Evolutionary conservation across 2,888 invertebrate species (phyloP), one percentile per base, ranked within the genome.

Genomic region (Folsomia candida): DNA sequence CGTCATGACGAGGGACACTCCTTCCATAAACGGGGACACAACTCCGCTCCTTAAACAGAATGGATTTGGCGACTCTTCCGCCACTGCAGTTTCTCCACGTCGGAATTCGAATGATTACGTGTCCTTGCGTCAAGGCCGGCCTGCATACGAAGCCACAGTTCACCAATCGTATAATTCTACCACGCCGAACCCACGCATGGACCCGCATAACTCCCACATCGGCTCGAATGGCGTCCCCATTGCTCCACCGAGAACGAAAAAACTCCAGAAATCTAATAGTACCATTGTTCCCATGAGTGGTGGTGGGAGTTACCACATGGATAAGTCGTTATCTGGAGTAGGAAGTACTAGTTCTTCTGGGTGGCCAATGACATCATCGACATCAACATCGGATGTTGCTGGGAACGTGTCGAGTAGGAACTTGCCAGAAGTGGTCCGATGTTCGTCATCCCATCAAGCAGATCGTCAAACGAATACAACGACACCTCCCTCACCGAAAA

Each of bases 91-190:
- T 14, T 37, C 37, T 14, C 54, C 6, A 54, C 11, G 54, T n/a
- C 60, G 68, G 1, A 60, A 69, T 24, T 54, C 63, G 2, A 78
- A 78, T 62, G 79, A 80, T 24, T 80, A 80, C 61, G 80, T 78
- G 1, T 72, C 76, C 0, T 59, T 79, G 26, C 64, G 68, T 37
- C 70, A 73, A 18, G 75, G 77, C 29, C 57, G 61, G 27, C 11
- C 2, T 22, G 4, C 24, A 9, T 18, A 1, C 6, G 11, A 6
- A 6, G 6, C 54, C 20, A 14, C 22, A 29, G n/a, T n/a, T n/a
- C n/a, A n/a, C n/a, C n/a, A n/a, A n/a, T n/a, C n/a, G n/a, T n/a
- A n/a, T n/a, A n/a, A n/a, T n/a, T 51, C n/a, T 1, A 1, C 28
- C 20, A 4, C 67, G n/a, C 11, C 25, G 22, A 18, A 14, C n/a